phyloP scores from a whole-genome alignment of 2,797 vertebrate species.

The Acipenser ruthenus region DNA sequence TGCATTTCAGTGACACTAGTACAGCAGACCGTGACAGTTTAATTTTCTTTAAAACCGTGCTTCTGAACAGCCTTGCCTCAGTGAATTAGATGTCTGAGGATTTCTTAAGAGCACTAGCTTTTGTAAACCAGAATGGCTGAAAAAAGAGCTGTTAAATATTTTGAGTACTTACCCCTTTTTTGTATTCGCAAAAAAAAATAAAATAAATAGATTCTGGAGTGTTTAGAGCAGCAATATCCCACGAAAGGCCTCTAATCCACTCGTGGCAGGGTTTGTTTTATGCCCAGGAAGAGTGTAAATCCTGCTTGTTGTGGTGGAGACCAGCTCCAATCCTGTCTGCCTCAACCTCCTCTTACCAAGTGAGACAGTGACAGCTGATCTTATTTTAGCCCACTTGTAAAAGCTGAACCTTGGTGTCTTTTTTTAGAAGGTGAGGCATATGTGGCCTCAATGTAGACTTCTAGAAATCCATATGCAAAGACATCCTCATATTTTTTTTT shows the following conservation, averaged over 20 bases:
- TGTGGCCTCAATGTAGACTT: slow-evolving; percentile 49
- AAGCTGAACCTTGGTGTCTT: slow-evolving; percentile 49
- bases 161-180: too few species aligned
- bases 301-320: slow-evolving; percentile 55
- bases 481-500: too few species aligned
- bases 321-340: slow-evolving; percentile 70
- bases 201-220: neutral
- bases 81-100: too few species aligned
- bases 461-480: slow-evolving; percentile 40
- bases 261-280: slow-evolving; percentile 16
- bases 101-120: too few species aligned
- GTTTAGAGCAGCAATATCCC: neutral
- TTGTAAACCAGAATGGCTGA: too few species aligned
- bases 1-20: too few species aligned
- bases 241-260: slow-evolving; percentile 20
- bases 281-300: slow-evolving; percentile 34
- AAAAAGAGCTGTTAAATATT: too few species aligned
- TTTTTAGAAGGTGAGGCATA: slow-evolving; percentile 71
- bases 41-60: too few species aligned
- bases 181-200: too few species aligned
- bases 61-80: too few species aligned
- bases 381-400: slow-evolving; percentile 69
- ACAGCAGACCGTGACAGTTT: too few species aligned
- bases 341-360: slow-evolving; percentile 56
- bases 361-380: slow-evolving; percentile 66